Conservation (phyloP, 2,888 invertebrate species). For the Leistus spinibarbis region DNA sequence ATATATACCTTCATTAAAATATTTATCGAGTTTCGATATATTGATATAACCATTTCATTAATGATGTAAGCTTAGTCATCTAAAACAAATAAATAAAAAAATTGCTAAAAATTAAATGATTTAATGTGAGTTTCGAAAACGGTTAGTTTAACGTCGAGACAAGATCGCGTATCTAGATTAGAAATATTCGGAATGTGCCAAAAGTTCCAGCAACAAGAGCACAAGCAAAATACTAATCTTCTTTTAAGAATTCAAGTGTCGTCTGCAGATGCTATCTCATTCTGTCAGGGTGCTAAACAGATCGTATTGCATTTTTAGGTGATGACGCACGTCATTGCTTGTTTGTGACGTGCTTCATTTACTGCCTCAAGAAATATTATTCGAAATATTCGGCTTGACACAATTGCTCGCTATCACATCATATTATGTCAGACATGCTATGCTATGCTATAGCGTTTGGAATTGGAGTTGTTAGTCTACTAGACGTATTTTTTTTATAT, state of each 20-base stretch:
- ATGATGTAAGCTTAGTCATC: no score
- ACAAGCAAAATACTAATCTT: slow-evolving; percentile 26
- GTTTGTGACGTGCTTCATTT: slow-evolving; percentile 29
- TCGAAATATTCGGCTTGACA: slow-evolving; percentile 32
- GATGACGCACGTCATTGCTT: slow-evolving; percentile 18
- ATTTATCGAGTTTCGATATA: no score
- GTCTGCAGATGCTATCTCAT: slow-evolving; percentile 16
- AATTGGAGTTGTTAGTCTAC: not conserved
- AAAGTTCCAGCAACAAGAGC: not conserved
- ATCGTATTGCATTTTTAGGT: slow-evolving; percentile 22
- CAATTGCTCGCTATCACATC: slow-evolving; percentile 22
- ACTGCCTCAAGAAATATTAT: slow-evolving; percentile 30
- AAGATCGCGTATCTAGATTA: not conserved
- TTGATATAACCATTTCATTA: no score
- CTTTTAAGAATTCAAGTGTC: slow-evolving; percentile 5
- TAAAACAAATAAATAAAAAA: no score
- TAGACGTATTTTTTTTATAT: slow-evolving; percentile 15
- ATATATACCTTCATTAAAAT: no score
- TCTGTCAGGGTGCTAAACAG: not conserved
- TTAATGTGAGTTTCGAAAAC: not conserved
- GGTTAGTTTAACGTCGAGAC: not conserved
- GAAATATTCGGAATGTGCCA: not conserved
- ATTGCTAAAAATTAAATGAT: not conserved
- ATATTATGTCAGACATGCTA: slow-evolving; percentile 10
- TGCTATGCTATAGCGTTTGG: not conserved